Evolutionary conservation across 1,140 invertebrate genomes (phyloP).

Genomic region (Rhizoglyphus robini): DNA sequence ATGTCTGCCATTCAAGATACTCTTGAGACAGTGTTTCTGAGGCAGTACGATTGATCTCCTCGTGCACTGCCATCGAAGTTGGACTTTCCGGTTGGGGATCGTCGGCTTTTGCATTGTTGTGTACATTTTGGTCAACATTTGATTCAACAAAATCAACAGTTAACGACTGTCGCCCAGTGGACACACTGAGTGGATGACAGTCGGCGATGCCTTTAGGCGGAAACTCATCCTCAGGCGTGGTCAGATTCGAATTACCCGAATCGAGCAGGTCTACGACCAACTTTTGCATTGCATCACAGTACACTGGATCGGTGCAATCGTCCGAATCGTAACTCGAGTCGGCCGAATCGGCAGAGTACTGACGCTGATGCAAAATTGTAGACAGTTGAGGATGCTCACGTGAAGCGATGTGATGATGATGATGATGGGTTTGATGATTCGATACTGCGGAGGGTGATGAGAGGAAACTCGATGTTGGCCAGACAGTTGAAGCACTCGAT

Average conservation of each 20-base stretch:
- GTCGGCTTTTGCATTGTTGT: too few species aligned
- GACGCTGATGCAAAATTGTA: too few species aligned
- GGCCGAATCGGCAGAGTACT: not conserved
- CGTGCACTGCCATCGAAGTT: too few species aligned
- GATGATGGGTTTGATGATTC: not conserved
- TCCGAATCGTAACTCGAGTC: not conserved
- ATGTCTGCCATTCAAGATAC: constrained; percentile 50
- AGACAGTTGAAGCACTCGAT: too few species aligned
- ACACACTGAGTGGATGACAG: too few species aligned
- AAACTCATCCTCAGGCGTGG: not conserved
- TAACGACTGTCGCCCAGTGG: too few species aligned
- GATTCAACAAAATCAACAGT: too few species aligned
- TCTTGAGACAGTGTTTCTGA: constrained; percentile 69
- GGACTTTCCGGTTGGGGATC: too few species aligned
- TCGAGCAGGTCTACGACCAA: not conserved
- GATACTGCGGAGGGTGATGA: not conserved
- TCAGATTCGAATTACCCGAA: not conserved
- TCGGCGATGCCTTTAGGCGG: too few species aligned
- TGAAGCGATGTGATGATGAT: not conserved
- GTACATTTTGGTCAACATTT: too few species aligned
- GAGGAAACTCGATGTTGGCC: too few species aligned
- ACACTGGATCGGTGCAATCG: not conserved
- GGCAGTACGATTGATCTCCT: constrained; percentile 59
- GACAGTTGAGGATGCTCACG: too few species aligned
- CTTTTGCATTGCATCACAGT: not conserved